Conservation (phyloP, 2,797 vertebrate genomes). For the Tokudaia tokunoshimensis region DNA sequence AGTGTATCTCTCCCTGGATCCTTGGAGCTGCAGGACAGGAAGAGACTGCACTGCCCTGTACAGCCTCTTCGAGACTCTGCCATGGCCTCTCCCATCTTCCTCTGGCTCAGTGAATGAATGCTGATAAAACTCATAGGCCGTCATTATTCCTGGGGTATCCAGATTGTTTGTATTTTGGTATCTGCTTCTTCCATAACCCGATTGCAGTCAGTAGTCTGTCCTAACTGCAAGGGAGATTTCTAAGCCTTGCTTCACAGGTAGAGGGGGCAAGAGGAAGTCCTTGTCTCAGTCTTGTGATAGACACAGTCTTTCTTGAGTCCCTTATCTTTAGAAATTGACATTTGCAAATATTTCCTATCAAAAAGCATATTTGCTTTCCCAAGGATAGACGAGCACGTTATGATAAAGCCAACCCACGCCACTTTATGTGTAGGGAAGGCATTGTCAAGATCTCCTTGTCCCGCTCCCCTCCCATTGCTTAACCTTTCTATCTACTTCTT, state of each 20-base stretch:
- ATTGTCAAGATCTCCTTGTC: rapidly evolving
- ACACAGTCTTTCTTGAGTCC: not conserved
- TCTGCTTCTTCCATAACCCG: too few species aligned
- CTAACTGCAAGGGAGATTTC: too few species aligned
- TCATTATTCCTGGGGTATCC: rapidly evolving
- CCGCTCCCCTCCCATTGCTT: too few species aligned
- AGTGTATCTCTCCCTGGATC: not conserved
- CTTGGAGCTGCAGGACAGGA: rapidly evolving
- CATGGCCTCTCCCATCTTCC: not conserved
- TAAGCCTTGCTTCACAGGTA: not conserved
- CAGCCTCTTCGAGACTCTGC: not conserved
- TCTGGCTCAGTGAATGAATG: rapidly evolving
- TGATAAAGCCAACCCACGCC: not conserved
- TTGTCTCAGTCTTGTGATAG: not conserved
- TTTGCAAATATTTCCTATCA: not conserved
- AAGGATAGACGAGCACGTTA: not conserved
- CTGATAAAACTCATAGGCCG: rapidly evolving
- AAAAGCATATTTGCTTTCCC: not conserved
- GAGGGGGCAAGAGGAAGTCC: rapidly evolving
- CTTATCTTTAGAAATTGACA: not conserved
- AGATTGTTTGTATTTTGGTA: rapidly evolving
- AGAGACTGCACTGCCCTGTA: too few species aligned
- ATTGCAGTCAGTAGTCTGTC: rapidly evolving
- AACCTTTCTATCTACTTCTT: not conserved
- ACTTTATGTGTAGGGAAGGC: not conserved